Base-by-base conservation (phyloP, 2,113 vertebrate genomes). In the Eurystomus gularis region DNA sequence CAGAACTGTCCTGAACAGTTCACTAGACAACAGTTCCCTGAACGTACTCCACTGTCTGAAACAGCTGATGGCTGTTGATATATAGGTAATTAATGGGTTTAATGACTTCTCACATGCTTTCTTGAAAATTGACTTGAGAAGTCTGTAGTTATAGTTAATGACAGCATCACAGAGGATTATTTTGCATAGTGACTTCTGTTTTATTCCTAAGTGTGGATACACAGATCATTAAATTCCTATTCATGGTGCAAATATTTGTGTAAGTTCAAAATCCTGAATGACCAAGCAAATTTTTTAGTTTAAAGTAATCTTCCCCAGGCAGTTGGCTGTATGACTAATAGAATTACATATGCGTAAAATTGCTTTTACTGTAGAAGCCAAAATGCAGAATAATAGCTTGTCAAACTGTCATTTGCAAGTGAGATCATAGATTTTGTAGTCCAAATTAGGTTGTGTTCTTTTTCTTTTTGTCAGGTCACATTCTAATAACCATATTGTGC, bases 401-500 rank as follows among this genome's bases (percentile, higher is more conserved):
- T 98, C 98, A 98, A 98, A 96, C 94, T 98, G 97, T 98, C 97
- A 94, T 98, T 98, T 98, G 96, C 96, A 88, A 98, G 97, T 97
- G 95, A 98, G 97, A 98, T 98, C 96, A 97, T 97, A 98, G 98
- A 98, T 98, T 98, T 98, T 42, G 65, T 97, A 97, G 97, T 98
- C 97, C 97, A 98, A 98, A 98, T 98, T 98, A 98, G 97, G 97
- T 97, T 98, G 97, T 97, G 95, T 98, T 98, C 96, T 98, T 98
- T 97, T 96, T 94, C 93, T 97, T 98, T 98, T 98, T 98, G 97
- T 98, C 97, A 97, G 98, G 98, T 98, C 98, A 97, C 97, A 97
- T 98, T 98, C 97, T 98, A 98, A 98, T 98, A 98, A 98, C 97
- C 97, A 97, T 98, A 98, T 97, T 98, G 97, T 98, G 93, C 96